Conservation (phyloP, 2,113 vertebrate genomes). For the Lycocorax pyrrhopterus region DNA sequence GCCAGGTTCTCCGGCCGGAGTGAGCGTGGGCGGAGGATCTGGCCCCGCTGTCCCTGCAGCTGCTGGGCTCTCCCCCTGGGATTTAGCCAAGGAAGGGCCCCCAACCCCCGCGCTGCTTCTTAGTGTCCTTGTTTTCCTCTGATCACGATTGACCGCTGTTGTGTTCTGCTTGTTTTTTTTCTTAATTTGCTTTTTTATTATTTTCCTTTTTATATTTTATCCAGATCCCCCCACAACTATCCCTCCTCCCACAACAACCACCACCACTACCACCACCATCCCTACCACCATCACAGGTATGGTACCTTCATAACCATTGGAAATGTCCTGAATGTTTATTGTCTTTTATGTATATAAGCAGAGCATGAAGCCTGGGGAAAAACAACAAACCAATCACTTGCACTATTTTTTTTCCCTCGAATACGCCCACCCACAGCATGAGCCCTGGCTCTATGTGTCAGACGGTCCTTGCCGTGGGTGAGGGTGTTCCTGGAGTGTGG, state of each 20-base stretch:
- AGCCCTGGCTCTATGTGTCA: fast-evolving
- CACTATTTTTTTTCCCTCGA: not conserved
- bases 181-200: conserved; percentile 74
- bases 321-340: conserved; percentile 74
- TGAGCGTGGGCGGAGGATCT: fast-evolving
- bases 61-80: not conserved
- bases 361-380: conserved; percentile 47
- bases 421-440: fast-evolving
- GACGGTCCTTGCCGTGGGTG: not conserved
- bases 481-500: not conserved
- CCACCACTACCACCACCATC: conserved; percentile 79
- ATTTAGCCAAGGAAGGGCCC: not conserved
- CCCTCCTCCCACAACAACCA: conserved; percentile 86
- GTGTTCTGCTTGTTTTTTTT: conserved; percentile 74
- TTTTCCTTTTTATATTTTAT: conserved; percentile 83
- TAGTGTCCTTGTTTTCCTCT: conserved; percentile 63
- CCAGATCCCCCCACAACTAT: conserved; percentile 86
- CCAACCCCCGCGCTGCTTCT: conserved; percentile 31
- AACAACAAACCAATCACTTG: not conserved
- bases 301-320: conserved; percentile 79
- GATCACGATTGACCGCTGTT: conserved; percentile 73
- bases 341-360: conserved; percentile 62
- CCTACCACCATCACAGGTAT: conserved; percentile 82
- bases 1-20: not conserved
- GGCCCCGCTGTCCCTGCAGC: not conserved